Base-by-base conservation (phyloP, 2,888 invertebrate genomes). In the Strigamia maritima region DNA sequence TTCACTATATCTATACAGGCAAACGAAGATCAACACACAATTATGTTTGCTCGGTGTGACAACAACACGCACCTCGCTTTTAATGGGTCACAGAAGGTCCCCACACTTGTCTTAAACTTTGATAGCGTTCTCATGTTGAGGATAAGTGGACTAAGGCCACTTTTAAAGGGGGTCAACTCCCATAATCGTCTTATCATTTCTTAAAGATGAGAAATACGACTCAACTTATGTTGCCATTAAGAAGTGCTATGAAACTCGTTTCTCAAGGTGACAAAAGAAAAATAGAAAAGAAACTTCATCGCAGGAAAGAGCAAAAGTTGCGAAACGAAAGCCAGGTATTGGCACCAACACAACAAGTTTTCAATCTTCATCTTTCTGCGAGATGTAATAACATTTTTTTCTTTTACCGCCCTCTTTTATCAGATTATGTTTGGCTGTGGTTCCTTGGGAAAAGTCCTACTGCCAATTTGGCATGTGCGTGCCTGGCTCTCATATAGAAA, bases 391-490 rank as follows among this genome's bases (percentile, higher is more conserved):
- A 70, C 70, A 26, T 70, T 70, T 70, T 60, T n/a, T 70, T 70
- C 28, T 70, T 70, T 26, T 26, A 26, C 28, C n/a, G 26, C n/a
- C 70, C 70, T 70, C 70, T 70, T 28, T 70, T 70, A 70, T 70
- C 70, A 70, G 70, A 70, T 70, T 70, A 70, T 70, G 70, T 70
- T 70, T 70, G 70, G 70, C 70, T 70, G 70, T 26, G 70, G 28
- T 28, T 70, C 70, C 70, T 70, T 70, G 70, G 70, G 70, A 28
- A 70, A 70, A 12, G 70, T 70, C 70, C 70, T 70, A 26, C 70
- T 70, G 70, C 70, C 70, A 70, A 70, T 70, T 70, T 70, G 70
- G 70, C 70, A 70, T 70, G 70, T 70, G 70, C 70, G 70, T 70
- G 70, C 70, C 70, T 70, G 70, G 70, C 70, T 70, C 70, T 28